A percentile compares a stretch with the other conserved stretches of the same genome.
Evolutionary conservation across 2,797 vertebrate genomes (phyloP).

Genomic region (Lagodon rhomboides): DNA sequence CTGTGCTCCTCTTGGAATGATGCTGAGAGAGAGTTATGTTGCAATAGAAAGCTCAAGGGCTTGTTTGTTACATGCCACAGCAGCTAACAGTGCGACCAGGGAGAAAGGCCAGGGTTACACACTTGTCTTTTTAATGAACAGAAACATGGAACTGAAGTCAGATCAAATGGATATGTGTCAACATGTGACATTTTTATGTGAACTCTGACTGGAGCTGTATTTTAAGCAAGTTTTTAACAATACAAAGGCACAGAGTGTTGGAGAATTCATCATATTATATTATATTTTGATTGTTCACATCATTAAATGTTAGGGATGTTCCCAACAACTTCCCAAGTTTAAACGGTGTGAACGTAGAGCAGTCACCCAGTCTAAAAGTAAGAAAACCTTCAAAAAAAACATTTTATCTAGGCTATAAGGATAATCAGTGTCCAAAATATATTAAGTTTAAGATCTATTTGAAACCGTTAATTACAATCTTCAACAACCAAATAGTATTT

Average conservation of each 20-base stretch:
- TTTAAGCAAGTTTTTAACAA: not conserved
- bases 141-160: slow-evolving; percentile 3
- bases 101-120: not conserved
- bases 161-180: not conserved
- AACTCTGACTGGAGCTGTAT: not conserved
- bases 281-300: not conserved
- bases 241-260: not conserved
- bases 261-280: not conserved
- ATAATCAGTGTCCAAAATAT: no score
- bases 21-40: not conserved
- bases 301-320: no score
- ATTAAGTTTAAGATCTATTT: no score
- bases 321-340: no score
- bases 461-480: no score
- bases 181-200: not conserved
- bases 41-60: not conserved
- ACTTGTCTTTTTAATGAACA: slow-evolving; percentile 20
- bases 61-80: slow-evolving; percentile 13
- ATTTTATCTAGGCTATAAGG: no score
- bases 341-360: no score
- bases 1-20: slow-evolving; percentile 20
- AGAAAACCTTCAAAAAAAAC: no score
- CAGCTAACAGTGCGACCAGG: not conserved
- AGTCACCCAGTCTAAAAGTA: no score
- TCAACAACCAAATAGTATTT: no score